A percentile compares a stretch with the other conserved stretches of the same genome.
Conservation (phyloP, 2,888 invertebrate genomes). For the Euproctis similis region DNA sequence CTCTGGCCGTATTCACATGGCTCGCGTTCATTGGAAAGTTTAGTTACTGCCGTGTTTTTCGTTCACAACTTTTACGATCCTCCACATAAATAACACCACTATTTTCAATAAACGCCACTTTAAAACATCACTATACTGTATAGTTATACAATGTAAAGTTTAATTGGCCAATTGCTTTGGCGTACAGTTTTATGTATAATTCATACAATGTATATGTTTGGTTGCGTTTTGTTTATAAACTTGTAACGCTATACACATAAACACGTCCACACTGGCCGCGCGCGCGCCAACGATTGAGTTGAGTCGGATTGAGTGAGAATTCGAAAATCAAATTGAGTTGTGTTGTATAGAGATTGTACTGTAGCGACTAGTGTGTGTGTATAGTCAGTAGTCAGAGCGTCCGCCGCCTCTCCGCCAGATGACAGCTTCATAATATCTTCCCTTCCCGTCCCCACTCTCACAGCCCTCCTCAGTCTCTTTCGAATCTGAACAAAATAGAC, state of each 20-base stretch:
- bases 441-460: constrained; percentile 40
- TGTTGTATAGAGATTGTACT: too few species aligned
- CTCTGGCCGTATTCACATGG: constrained; percentile 64
- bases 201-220: constrained; percentile 21
- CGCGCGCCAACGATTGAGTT: constrained; percentile 43
- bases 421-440: constrained; percentile 60
- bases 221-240: constrained; percentile 29
- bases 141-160: constrained; percentile 16
- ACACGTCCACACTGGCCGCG: constrained; percentile 36
- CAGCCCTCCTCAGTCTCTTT: constrained; percentile 18
- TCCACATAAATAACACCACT: constrained; percentile 50
- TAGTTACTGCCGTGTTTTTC: constrained; percentile 55
- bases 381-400: too few species aligned
- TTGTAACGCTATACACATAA: constrained; percentile 9
- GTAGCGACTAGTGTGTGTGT: too few species aligned
- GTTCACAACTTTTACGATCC: constrained; percentile 45
- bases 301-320: constrained; percentile 13
- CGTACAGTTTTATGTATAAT: constrained; percentile 22
- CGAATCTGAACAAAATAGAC: constrained; percentile 51
- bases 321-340: too few species aligned
- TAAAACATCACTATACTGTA: constrained; percentile 33
- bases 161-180: constrained; percentile 17
- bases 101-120: constrained; percentile 38
- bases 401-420: constrained; percentile 42
- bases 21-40: constrained; percentile 57